Evolutionary conservation across 2,888 invertebrate genomes (phyloP).

Genomic region (Meiosimyza platycephala): DNA sequence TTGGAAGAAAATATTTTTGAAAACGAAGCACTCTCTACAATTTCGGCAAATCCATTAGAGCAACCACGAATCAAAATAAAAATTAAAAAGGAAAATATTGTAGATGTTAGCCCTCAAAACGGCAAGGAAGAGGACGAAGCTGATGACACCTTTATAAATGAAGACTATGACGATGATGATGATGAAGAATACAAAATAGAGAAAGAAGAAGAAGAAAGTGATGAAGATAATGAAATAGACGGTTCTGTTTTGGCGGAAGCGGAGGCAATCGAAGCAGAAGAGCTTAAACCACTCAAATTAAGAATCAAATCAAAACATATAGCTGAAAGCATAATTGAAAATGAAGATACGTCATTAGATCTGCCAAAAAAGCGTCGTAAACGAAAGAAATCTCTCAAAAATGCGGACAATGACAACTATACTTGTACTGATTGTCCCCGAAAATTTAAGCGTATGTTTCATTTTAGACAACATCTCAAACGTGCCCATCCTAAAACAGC

Average conservation of each 20-base stretch:
- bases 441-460: constrained; percentile 36
- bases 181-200: constrained; percentile 9
- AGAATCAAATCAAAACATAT: constrained; percentile 6
- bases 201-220: constrained; percentile 7
- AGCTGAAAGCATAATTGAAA: background rate
- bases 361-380: constrained; percentile 29
- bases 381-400: constrained; percentile 2
- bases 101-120: background rate
- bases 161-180: constrained; percentile 16
- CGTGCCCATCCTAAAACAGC: constrained; percentile 40
- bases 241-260: background rate
- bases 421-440: constrained; percentile 40
- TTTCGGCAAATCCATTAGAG: constrained; percentile 27
- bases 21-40: background rate
- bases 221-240: constrained; percentile 9
- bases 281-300: background rate
- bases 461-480: constrained; percentile 49
- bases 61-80: constrained; percentile 28
- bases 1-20: constrained; percentile 33
- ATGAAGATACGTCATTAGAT: background rate
- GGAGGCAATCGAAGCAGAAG: background rate
- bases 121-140: constrained; percentile 37
- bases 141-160: constrained; percentile 35
- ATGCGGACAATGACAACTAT: background rate
- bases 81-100: constrained; percentile 44